A percentile compares a stretch with the other conserved stretches of the same genome.
Evolutionary conservation across 2,888 invertebrate species (phyloP).

Genomic region (Dichetophora obliterata): DNA sequence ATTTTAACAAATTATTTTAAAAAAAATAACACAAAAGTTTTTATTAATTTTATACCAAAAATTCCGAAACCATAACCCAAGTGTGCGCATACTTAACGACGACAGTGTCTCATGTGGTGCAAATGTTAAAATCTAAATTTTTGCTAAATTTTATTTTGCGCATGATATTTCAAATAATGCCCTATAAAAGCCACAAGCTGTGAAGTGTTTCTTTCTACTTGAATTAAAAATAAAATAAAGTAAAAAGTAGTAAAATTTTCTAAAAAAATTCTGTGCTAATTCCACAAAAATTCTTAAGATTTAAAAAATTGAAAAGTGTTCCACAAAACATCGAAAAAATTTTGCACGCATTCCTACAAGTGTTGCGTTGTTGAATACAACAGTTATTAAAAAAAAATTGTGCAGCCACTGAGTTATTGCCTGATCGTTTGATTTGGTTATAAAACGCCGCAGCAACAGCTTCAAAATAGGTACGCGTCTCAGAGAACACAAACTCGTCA

Average conservation of each 20-base stretch:
- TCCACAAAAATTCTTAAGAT: no score
- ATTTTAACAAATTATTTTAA: background rate
- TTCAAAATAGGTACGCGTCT: slow-evolving; percentile 60
- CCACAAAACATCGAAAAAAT: background rate
- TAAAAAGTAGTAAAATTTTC: background rate
- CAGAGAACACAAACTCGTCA: slow-evolving; percentile 54
- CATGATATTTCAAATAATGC: no score
- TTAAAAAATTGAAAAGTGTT: background rate
- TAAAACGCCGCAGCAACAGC: slow-evolving; percentile 25
- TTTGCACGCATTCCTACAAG: background rate
- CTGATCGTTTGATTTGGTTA: no score
- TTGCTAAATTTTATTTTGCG: background rate
- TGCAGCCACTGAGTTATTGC: background rate
- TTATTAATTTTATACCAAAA: background rate
- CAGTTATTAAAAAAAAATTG: background rate
- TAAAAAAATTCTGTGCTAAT: no score
- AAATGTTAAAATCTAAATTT: background rate
- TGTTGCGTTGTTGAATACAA: background rate
- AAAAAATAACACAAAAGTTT: background rate
- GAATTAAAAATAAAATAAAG: background rate
- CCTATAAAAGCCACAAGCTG: no score
- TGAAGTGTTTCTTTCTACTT: background rate
- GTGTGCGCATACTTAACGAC: slow-evolving; percentile 1
- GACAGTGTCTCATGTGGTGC: background rate
- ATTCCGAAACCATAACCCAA: background rate